A percentile compares a stretch with the other conserved stretches of the same genome.
Conservation (phyloP, 2,888 invertebrate genomes). For the Ormyrus labotus region DNA sequence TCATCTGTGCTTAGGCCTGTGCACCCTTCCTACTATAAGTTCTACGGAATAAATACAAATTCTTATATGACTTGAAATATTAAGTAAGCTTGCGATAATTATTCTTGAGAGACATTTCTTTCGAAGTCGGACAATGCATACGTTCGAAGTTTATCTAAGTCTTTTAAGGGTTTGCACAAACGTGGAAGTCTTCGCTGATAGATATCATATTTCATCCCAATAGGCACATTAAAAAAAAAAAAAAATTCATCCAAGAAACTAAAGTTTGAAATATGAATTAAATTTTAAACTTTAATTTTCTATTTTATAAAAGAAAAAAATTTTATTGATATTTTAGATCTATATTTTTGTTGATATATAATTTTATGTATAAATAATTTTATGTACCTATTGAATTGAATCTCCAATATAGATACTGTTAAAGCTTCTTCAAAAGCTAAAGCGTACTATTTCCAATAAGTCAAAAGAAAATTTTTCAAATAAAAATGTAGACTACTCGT, state of each 20-base stretch:
- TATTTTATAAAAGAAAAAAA: neutral
- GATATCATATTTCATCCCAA: conserved; percentile 21
- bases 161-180: conserved; percentile 37
- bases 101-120: conserved; percentile 17
- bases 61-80: conserved; percentile 43
- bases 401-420: conserved; percentile 7
- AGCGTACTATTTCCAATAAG: neutral
- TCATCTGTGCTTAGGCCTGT: conserved; percentile 41
- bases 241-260: neutral
- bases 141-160: conserved; percentile 38
- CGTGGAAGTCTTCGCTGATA: conserved; percentile 29
- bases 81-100: conserved; percentile 46
- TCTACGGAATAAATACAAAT: conserved; percentile 61
- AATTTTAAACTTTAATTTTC: neutral
- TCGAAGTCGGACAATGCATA: conserved; percentile 13
- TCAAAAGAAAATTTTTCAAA: conserved; percentile 8
- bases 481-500: conserved; percentile 17
- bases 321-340: neutral
- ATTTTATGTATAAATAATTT: neutral
- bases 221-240: conserved; percentile 20
- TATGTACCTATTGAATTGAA: conserved; percentile 24
- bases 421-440: conserved; percentile 2
- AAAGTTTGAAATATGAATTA: neutral
- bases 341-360: neutral
- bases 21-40: conserved; percentile 61